Evolutionary conservation across 2,797 vertebrate genomes (phyloP).

Genomic region (Mormyrus hasselquistii): DNA sequence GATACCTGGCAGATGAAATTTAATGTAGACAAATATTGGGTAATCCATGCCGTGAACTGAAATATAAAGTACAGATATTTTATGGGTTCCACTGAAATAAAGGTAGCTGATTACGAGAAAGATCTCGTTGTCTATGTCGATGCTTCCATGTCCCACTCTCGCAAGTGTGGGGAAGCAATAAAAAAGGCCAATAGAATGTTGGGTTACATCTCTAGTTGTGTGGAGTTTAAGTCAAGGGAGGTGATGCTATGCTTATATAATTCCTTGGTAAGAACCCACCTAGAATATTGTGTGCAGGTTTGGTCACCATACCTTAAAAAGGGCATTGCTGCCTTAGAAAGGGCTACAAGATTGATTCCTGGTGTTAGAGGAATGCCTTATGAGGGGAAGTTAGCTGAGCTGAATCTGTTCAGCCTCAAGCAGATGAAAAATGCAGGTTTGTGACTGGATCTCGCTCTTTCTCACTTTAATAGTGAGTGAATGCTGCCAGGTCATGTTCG

Average conservation of each 20-base stretch:
- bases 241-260: neutral
- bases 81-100: neutral
- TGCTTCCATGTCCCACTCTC: neutral
- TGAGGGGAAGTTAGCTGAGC: neutral
- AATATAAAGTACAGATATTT: neutral
- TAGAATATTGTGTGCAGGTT: neutral
- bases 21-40: neutral
- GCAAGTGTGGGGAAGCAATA: neutral
- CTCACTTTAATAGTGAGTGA: conserved; percentile 47
- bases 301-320: neutral
- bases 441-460: neutral
- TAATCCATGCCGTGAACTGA: neutral
- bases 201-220: neutral
- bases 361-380: neutral
- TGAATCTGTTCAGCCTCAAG: neutral
- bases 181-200: neutral
- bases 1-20: neutral
- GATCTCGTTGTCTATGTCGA: neutral
- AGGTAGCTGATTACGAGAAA: neutral
- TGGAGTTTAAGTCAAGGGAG: neutral
- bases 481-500: conserved; percentile 72
- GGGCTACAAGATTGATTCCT: neutral
- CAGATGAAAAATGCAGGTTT: neutral
- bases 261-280: neutral
- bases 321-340: neutral